phyloP scores from a whole-genome alignment of 2,113 vertebrate genomes.

The Heterocephalus glaber region DNA sequence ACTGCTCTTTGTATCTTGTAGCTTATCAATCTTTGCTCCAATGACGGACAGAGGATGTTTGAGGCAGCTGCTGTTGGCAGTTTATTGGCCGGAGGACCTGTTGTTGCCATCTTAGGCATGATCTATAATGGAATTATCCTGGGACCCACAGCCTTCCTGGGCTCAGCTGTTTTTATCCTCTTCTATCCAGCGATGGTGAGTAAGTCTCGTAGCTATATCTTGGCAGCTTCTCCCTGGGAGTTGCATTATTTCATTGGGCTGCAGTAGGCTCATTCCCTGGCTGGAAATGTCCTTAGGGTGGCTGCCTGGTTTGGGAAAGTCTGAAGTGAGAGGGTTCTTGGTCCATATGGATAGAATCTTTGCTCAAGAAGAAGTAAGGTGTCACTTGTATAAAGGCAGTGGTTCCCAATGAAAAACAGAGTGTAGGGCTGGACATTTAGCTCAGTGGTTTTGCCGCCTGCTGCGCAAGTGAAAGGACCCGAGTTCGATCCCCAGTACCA shows the following conservation, averaged over 20 bases:
- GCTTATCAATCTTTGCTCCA: constrained; percentile 95
- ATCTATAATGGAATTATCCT: constrained; percentile 92
- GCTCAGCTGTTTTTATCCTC: constrained; percentile 94
- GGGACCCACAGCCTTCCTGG: constrained; percentile 94
- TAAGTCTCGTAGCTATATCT: background rate
- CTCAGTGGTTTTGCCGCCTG: no score
- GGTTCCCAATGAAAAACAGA: background rate
- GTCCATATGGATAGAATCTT: background rate
- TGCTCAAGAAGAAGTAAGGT: background rate
- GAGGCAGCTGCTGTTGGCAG: constrained; percentile 95
- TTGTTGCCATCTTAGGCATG: constrained; percentile 93
- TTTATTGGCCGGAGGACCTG: constrained; percentile 92
- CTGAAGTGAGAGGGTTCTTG: background rate
- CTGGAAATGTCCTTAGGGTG: constrained; percentile 38
- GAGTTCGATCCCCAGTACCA: no score
- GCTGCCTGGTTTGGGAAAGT: background rate
- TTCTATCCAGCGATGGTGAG: constrained; percentile 96
- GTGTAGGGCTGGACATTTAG: no score
- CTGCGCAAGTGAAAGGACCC: no score
- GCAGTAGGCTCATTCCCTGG: background rate
- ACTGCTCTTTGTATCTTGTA: constrained; percentile 78
- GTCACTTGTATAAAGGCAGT: background rate
- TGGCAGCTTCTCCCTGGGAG: background rate
- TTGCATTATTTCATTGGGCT: background rate
- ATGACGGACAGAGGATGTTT: constrained; percentile 94